Percentiles rank a stretch among this genome's conserved stretches.
phyloP scores from a whole-genome alignment of 2,113 vertebrate species.

The Xyrauchen texanus region DNA sequence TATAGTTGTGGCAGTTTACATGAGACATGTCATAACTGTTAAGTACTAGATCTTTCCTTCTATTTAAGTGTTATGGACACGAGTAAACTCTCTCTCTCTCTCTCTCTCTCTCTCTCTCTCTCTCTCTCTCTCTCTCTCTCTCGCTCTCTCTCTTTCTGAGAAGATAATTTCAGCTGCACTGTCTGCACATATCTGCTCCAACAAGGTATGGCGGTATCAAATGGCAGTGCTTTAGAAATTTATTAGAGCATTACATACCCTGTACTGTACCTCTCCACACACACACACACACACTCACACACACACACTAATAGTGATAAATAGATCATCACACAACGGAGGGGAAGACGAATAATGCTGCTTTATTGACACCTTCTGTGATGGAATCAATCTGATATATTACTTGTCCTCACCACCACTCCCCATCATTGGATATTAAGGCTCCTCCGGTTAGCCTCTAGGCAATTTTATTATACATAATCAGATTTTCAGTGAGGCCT shows the following conservation, averaged over 20 bases:
- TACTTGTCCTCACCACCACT: conserved; percentile 43
- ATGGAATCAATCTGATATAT: conserved; percentile 49
- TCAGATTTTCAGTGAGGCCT: conserved; percentile 45
- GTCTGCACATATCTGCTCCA: background rate
- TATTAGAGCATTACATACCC: conserved; percentile 19
- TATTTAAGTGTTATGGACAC: conserved; percentile 35
- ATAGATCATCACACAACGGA: conserved; percentile 35
- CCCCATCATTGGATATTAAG: conserved; percentile 54
- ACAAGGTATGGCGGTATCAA: conserved; percentile 31
- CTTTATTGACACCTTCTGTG: conserved; percentile 50
- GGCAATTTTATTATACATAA: conserved; percentile 56
- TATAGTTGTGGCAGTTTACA: conserved; percentile 18
- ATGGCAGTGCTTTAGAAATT: conserved; percentile 13
- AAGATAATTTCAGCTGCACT: background rate
- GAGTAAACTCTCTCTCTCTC: conserved; percentile 4
- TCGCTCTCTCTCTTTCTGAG: background rate
- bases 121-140: conserved; percentile 16
- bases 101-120: conserved; percentile 9
- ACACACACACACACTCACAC: background rate
- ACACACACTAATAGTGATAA: conserved; percentile 3
- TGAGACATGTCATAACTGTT: conserved; percentile 28
- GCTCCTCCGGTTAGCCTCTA: conserved; percentile 43
- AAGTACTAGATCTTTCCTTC: conserved; percentile 14
- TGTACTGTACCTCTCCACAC: background rate
- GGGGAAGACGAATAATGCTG: conserved; percentile 29